Conservation (phyloP, 1,140 invertebrate genomes). For the Drosophila sechellia region DNA sequence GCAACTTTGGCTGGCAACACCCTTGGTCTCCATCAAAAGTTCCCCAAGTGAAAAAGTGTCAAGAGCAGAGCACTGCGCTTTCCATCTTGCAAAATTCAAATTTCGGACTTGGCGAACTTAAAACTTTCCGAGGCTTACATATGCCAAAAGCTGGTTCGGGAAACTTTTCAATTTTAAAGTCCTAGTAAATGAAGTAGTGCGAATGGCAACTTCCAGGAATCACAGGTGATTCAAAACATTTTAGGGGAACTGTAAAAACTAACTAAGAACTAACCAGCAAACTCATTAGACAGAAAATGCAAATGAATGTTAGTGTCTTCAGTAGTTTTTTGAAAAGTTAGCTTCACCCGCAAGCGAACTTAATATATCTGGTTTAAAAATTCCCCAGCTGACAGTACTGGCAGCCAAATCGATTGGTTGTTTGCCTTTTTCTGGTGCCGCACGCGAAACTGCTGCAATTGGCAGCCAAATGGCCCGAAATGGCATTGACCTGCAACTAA, state of each 20-base stretch:
- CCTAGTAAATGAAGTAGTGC: no score
- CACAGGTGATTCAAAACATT: no score
- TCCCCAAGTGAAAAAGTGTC: not conserved
- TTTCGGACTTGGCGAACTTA: not conserved
- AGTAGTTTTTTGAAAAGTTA: no score
- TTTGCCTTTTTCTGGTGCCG: constrained; percentile 14
- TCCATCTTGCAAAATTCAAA: not conserved
- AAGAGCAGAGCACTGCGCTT: not conserved
- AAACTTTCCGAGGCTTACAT: not conserved
- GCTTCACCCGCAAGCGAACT: no score
- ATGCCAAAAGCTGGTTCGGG: not conserved
- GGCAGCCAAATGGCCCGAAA: constrained; percentile 60
- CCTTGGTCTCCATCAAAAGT: not conserved
- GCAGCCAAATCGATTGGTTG: constrained; percentile 17
- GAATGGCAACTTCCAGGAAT: no score
- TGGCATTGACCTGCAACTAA: constrained; percentile 70
- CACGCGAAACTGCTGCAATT: constrained; percentile 57
- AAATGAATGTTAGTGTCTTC: no score
- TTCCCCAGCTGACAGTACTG: not conserved
- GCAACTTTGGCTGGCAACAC: constrained; percentile 1
- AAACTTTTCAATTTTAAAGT: not conserved
- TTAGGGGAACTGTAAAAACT: no score
- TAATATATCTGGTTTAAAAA: not conserved
- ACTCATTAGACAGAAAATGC: no score
- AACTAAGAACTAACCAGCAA: no score